These are phyloP conservation scores for Prenolepis imparis DNA, from an alignment of 2,888 invertebrate genomes.

Conservation along the genomic window DNA sequence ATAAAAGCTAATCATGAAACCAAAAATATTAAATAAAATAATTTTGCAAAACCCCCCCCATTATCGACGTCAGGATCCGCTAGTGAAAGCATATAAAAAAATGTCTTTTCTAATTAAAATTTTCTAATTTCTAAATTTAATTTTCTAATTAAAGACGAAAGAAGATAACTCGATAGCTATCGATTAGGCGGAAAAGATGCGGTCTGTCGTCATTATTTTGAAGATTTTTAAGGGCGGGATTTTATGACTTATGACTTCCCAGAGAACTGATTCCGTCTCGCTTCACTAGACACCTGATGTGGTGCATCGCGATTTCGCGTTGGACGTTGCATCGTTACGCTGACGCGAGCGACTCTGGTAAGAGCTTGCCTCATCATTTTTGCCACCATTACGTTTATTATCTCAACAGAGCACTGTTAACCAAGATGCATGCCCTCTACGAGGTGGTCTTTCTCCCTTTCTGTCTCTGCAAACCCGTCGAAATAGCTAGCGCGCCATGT, in stretches of 20 bases:
- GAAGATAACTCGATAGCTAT: background rate
- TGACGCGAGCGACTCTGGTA: background rate
- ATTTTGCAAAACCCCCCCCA: too few relatives aligned
- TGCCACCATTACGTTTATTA: conserved; percentile 30
- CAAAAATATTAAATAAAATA: too few relatives aligned
- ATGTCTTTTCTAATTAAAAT: background rate
- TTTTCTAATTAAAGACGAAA: conserved; percentile 26
- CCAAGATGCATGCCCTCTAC: conserved; percentile 48
- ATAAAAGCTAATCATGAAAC: too few relatives aligned
- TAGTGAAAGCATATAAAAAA: too few relatives aligned
- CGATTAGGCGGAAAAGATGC: background rate
- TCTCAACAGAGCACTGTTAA: conserved; percentile 34
- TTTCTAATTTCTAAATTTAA: background rate
- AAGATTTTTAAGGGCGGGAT: background rate
- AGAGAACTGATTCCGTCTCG: conserved; percentile 1
- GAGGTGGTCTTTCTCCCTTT: conserved; percentile 35
- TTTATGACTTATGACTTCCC: background rate
- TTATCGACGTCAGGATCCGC: too few relatives aligned
- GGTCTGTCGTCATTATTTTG: background rate
- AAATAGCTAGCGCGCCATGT: conserved; percentile 57
- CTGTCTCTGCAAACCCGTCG: conserved; percentile 54
- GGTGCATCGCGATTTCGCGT: conserved; percentile 9
- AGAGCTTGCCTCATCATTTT: conserved; percentile 23
- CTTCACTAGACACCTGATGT: background rate
- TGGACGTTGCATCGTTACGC: conserved; percentile 13